Evolutionary conservation across 64 coral and sea anemone species (phyloP), one percentile per base, ranked within the genome.

Genomic region (Acropora tenuis): DNA sequence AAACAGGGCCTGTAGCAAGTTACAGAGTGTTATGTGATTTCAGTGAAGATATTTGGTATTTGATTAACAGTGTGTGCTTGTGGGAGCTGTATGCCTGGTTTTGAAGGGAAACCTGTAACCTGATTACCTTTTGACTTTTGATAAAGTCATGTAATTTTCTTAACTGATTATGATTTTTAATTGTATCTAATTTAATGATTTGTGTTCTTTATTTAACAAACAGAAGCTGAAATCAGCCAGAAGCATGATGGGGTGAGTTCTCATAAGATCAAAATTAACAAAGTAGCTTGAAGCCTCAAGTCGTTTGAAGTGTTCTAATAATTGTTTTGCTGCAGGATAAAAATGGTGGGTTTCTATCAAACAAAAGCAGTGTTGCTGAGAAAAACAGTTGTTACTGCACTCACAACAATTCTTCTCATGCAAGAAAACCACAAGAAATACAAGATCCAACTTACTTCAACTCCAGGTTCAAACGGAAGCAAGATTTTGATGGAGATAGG

Each of bases 331-430:
- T 30, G 30, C 65, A 85, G 82, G 82, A 71, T 6, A 40, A 65
- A 48, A 85, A 85, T 72, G 82, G 65, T 20, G 44, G 45, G 15
- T 69, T 45, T 6, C 6, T 85, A 18, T 85, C 65, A 85, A 85
- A 72, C 50, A 46, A 72, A 71, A 47, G 47, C 40, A 46, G 42
- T 40, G 18, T 49, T 3, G 45, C 13, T 47, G 82, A 85, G 82
- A 85, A 72, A 72, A 71, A 85, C 46, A 85, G 66, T 40, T 85
- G 65, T n/a, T 85, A 71, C 65, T 85, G 82, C 72, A 12, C 82
- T 40, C 82, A 85, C 59, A 85, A 17, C 61, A 85, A 12, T 72
- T 71, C 82, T 11, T 40, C 82, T 4, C 65, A 69, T 48, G 61
- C 1, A 48, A 49, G 82, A 44, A 85, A 71, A 58, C 69, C 5